Percentiles rank a stretch among this genome's conserved stretches.
Conservation (phyloP, 2,888 invertebrate species). For the Agrotis ipsilon region DNA sequence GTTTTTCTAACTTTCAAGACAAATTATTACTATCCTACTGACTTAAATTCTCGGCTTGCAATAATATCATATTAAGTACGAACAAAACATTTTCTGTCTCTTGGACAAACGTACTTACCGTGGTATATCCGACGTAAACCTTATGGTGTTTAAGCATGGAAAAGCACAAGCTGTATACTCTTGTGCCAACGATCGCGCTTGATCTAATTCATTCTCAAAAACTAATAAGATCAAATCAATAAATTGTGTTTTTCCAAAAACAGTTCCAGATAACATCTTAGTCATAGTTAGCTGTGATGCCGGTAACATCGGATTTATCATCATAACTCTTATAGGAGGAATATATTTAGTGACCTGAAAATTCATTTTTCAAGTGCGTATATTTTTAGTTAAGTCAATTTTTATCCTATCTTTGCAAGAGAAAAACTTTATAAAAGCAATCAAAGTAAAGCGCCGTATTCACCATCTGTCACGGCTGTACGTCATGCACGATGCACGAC, state of each 20-base stretch:
- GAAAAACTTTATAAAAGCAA: too few species aligned
- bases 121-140: slow-evolving; percentile 80
- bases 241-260: slow-evolving; percentile 78
- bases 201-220: slow-evolving; percentile 76
- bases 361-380: slow-evolving; percentile 74
- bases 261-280: slow-evolving; percentile 80
- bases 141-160: slow-evolving; percentile 75
- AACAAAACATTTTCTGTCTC: too few species aligned
- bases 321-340: slow-evolving; percentile 77
- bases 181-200: slow-evolving; percentile 73
- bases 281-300: slow-evolving; percentile 74
- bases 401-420: neutral
- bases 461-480: too few species aligned
- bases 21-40: too few species aligned
- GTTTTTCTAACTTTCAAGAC: too few species aligned
- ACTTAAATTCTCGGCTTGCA: too few species aligned
- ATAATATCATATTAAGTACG: too few species aligned
- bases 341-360: slow-evolving; percentile 70
- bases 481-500: too few species aligned
- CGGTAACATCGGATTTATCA: slow-evolving; percentile 79
- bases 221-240: slow-evolving; percentile 81
- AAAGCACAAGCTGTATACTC: slow-evolving; percentile 80
- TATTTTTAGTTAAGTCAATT: neutral
- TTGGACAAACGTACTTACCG: slow-evolving; percentile 59
- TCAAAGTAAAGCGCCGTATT: too few species aligned